Conservation (phyloP, 2,888 invertebrate genomes). For the Dendrolimus houi region DNA sequence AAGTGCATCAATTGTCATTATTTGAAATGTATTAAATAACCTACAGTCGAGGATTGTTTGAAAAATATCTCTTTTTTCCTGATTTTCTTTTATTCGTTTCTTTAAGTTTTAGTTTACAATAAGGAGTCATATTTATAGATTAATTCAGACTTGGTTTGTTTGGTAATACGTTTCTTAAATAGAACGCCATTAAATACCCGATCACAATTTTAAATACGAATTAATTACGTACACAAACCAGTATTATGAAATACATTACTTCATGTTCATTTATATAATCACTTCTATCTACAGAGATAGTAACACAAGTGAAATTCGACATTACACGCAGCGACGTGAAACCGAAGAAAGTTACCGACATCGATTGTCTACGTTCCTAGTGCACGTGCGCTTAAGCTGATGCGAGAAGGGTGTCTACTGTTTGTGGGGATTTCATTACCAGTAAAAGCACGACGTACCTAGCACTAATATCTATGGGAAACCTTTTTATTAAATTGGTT, state of each 20-base stretch:
- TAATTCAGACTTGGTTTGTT: no score
- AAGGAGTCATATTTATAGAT: no score
- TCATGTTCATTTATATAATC: background rate
- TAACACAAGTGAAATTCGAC: background rate
- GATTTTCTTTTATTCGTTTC: no score
- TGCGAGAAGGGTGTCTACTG: background rate
- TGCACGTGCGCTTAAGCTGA: background rate
- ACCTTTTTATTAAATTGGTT: slow-evolving; percentile 73
- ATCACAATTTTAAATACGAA: no score
- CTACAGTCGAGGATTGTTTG: no score
- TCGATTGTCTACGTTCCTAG: background rate
- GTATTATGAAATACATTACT: background rate
- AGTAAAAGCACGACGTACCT: background rate
- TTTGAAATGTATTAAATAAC: no score
- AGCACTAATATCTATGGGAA: slow-evolving; percentile 34
- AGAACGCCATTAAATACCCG: no score
- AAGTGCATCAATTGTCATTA: no score
- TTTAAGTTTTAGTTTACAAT: no score
- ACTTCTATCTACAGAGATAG: background rate
- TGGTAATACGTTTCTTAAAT: no score
- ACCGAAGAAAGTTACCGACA: background rate
- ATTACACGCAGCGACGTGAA: background rate
- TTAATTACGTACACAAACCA: background rate
- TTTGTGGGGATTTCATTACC: background rate
- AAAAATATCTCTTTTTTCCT: no score